Evolutionary conservation across 2,797 vertebrate genomes (phyloP), one percentile per base, ranked within the genome.

Genomic region (Myripristis murdjan): DNA sequence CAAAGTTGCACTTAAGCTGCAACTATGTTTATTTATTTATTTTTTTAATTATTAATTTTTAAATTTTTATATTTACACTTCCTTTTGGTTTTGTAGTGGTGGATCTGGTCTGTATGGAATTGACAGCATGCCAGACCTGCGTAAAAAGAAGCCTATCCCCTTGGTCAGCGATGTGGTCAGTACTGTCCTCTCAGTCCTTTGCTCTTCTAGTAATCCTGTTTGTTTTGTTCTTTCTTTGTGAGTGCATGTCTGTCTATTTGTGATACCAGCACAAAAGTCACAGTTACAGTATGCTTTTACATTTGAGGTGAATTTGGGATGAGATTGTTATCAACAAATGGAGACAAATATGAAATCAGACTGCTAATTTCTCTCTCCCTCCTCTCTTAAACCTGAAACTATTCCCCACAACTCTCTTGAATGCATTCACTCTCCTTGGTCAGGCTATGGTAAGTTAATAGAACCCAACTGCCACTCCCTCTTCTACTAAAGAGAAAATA

Each of bases 151-250:
- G 81, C 96, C 97, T 2, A 93, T 99, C 73, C 94, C 97, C 0
- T 93, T 99, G 90, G 98, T 99, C 92, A 99, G 98, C 87, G 98
- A 99, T 72, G 93, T 99, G 97, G 98, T 99, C 87, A 97, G 98
- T 95, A 37, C 52, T 11, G 18, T 67, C 22, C 37, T 39, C 1
- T 63, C 3, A 22, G 4, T 33, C 1, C 3, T 55, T 58, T 6
- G 0, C 24, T 57, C 4, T 11, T 46, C n/a, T 41, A 61, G 33
- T 73, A 47, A 71, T 28, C 20, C 1, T 58, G 39, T 82, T 43
- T 79, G 68, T 83, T 72, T 54, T 75, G 53, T 66, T 68, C n/a
- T 64, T 24, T 75, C 16, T 52, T n/a, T 79, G 16, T 73, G 24
- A 61, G 12, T 52, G 31, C 12, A 52, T 47, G 22, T 79, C 11